phyloP scores from a whole-genome alignment of 2,888 invertebrate species.

The Nineta flava region DNA sequence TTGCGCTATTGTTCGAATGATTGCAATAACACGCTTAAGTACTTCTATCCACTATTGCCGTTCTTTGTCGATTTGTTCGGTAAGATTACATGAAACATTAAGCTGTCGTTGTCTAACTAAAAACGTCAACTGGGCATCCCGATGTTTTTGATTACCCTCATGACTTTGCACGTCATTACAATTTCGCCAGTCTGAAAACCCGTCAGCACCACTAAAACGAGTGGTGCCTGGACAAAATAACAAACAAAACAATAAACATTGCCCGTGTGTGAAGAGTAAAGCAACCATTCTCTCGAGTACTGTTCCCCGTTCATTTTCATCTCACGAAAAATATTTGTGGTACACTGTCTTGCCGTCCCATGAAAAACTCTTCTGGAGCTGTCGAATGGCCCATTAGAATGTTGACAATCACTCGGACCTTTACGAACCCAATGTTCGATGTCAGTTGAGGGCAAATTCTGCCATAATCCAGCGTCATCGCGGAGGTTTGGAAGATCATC shows the following conservation, averaged over 20 bases:
- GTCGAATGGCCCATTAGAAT: background rate
- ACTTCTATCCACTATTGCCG: slow-evolving; percentile 8
- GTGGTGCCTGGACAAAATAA: slow-evolving; percentile 2
- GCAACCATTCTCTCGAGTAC: slow-evolving; percentile 1
- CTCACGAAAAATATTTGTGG: background rate
- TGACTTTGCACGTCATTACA: background rate
- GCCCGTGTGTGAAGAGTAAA: slow-evolving; percentile 7
- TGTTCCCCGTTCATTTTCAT: background rate
- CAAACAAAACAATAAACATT: slow-evolving; percentile 9
- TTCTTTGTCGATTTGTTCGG: slow-evolving; percentile 5
- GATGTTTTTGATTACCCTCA: background rate
- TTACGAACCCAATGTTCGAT: slow-evolving; percentile 3
- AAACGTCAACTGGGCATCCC: background rate
- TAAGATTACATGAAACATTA: too few relatives aligned
- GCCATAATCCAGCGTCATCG: background rate
- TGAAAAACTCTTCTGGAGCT: background rate
- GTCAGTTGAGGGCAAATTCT: background rate
- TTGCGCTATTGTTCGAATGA: slow-evolving; percentile 8
- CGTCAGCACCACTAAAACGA: too few relatives aligned
- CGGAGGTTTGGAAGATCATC: slow-evolving; percentile 8
- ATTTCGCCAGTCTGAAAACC: background rate
- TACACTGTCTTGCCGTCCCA: background rate
- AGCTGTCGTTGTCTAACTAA: too few relatives aligned
- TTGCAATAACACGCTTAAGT: slow-evolving; percentile 6
- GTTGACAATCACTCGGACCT: background rate